Base-by-base conservation (phyloP, 2,888 invertebrate species). In the Graphium colonna region DNA sequence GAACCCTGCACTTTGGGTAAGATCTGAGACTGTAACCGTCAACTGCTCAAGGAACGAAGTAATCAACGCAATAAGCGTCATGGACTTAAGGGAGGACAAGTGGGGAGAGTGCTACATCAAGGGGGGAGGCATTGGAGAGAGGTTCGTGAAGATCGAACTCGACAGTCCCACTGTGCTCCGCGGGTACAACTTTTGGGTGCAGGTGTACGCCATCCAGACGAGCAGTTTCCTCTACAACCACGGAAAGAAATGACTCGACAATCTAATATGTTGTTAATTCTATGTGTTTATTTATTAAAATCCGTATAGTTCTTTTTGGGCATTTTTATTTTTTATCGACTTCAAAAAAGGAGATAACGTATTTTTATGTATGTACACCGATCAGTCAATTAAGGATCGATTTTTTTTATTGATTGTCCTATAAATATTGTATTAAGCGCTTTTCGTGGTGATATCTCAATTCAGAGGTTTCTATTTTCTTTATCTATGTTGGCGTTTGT, bases 161-260 rank as follows among this genome's bases (percentile, higher is more conserved):
- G 79, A 79, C 36, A 86, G 86, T 58, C 86, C 88, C 0, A 66
- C 74, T 0, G 68, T 84, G 12, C 61, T 89, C 3, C 68, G 85
- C 56, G 88, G 88, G 0, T 88, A 84, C 52, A 82, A 73, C 46
- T 88, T 88, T 52, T 62, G 69, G 56, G 68, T 89, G 12, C 82
- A 86, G 62, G 85, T 88, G 12, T 88, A 68, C 45, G 76, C 73
- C 0, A 70, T 59, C n/a, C 84, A 54, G 31, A 70, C 73, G 0
- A 71, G 70, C 16, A 59, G 68, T 43, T 82, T 79, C 50, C 1
- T 75, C 10, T 63, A 60, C 13, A 62, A 68, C 10, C 78, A 80
- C 45, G 82, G 79, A 1, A 75, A 73, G 55, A 70, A 67, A 61
- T 61, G 57, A 63, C 48, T 60, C 50, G 49, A 65, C 5, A 31